These are phyloP conservation scores for Tricholaema leucomelas DNA, from an alignment of 2,113 vertebrate species.

Conservation along the genomic window DNA sequence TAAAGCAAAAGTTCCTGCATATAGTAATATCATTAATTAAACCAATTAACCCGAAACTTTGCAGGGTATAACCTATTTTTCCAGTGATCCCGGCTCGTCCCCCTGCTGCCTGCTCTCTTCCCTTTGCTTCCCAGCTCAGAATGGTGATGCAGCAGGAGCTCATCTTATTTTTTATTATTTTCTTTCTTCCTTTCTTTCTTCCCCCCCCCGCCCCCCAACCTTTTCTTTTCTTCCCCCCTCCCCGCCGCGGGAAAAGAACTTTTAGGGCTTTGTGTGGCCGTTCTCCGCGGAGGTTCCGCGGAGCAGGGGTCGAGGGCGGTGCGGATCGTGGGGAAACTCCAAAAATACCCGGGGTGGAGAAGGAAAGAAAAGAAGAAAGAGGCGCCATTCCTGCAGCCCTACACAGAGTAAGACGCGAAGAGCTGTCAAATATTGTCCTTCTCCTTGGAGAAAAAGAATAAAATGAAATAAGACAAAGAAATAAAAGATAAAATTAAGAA, in stretches of 20 bases:
- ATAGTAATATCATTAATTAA: fast-evolving
- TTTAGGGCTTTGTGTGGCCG: not conserved
- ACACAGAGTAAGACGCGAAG: not conserved
- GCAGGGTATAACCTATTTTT: not conserved
- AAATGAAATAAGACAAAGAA: not conserved
- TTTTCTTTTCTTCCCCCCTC: not conserved
- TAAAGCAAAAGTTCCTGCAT: not conserved
- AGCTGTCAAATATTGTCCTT: not conserved
- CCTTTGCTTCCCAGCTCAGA: too few relatives aligned
- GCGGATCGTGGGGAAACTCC: not conserved
- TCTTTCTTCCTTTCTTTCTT: too few relatives aligned
- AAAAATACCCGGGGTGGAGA: not conserved
- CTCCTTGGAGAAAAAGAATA: fast-evolving
- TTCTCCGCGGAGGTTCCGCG: not conserved
- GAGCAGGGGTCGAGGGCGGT: not conserved
- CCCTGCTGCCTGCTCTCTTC: not conserved
- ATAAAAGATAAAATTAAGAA: not conserved
- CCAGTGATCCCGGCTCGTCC: fast-evolving
- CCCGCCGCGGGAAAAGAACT: fast-evolving
- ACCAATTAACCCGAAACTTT: not conserved
- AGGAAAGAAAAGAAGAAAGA: not conserved
- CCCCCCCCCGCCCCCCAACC: too few relatives aligned
- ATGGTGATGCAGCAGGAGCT: fast-evolving
- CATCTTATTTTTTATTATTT: not conserved
- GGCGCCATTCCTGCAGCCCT: not conserved